Evolutionary conservation across 2,113 vertebrate species (phyloP).

Genomic region (Lipophrys pholis): DNA sequence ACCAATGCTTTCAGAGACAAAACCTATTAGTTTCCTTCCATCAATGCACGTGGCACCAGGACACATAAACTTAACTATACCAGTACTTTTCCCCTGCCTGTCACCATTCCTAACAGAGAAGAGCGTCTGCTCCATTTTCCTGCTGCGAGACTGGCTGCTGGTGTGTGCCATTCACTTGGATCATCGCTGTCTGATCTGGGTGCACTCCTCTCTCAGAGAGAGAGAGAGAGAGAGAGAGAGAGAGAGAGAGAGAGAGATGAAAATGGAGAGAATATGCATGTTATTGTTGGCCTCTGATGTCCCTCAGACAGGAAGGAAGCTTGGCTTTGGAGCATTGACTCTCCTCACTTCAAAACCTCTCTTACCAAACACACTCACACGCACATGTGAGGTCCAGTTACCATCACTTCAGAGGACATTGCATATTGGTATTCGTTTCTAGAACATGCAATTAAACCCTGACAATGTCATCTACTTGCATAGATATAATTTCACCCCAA

Average conservation of each 20-base stretch:
- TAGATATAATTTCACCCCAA: no score
- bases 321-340: slow-evolving; percentile 55
- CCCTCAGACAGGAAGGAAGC: slow-evolving; percentile 74
- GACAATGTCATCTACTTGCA: neutral
- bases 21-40: no score
- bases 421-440: no score
- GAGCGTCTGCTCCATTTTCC: slow-evolving; percentile 28
- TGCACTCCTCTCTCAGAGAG: slow-evolving; percentile 13
- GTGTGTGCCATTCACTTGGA: slow-evolving; percentile 17
- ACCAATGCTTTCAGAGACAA: neutral
- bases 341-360: slow-evolving; percentile 51
- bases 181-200: slow-evolving; percentile 23
- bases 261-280: slow-evolving; percentile 41
- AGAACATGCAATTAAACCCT: neutral
- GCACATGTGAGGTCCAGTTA: neutral
- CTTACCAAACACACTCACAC: slow-evolving; percentile 19
- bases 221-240: slow-evolving; percentile 3
- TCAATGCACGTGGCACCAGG: neutral
- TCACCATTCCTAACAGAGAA: neutral
- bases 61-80: neutral
- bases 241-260: slow-evolving; percentile 23
- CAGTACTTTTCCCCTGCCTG: neutral
- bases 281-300: slow-evolving; percentile 64
- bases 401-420: neutral
- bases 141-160: slow-evolving; percentile 11